These are phyloP conservation scores for Tinamus major DNA, from an alignment of 2,797 vertebrate genomes.

Conservation along the genomic window DNA sequence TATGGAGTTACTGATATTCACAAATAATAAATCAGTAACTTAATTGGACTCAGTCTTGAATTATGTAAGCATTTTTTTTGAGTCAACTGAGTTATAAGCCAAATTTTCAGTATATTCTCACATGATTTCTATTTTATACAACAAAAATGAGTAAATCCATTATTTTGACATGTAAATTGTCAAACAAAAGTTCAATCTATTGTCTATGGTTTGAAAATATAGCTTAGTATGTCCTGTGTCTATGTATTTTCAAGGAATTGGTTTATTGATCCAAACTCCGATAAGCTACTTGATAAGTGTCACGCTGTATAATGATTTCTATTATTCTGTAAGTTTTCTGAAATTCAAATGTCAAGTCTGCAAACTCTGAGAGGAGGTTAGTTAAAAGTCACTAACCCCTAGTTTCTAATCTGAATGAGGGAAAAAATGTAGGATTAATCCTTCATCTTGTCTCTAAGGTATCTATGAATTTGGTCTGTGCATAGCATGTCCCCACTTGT, in stretches of 20 bases:
- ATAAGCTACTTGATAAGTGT: background rate
- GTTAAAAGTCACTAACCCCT: background rate
- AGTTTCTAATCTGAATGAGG: background rate
- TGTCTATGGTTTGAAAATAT: background rate
- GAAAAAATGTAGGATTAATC: background rate
- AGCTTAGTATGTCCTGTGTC: background rate
- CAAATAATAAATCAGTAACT: background rate
- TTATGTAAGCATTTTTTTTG: background rate
- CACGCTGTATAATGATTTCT: background rate
- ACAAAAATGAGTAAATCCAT: slow-evolving; percentile 2
- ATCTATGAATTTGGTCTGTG: background rate
- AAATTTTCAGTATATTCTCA: background rate
- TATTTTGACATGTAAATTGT: background rate
- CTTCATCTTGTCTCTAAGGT: background rate
- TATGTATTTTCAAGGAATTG: background rate
- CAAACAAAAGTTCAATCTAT: background rate
- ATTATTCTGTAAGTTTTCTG: background rate
- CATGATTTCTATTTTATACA: background rate
- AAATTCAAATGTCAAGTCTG: slow-evolving; percentile 3
- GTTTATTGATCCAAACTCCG: slow-evolving; percentile 28
- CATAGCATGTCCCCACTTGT: background rate
- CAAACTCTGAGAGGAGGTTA: background rate
- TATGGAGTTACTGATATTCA: background rate
- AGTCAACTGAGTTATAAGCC: background rate
- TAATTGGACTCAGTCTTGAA: background rate